Base-by-base conservation (phyloP, 2,113 vertebrate species). In the Penelope pileata region DNA sequence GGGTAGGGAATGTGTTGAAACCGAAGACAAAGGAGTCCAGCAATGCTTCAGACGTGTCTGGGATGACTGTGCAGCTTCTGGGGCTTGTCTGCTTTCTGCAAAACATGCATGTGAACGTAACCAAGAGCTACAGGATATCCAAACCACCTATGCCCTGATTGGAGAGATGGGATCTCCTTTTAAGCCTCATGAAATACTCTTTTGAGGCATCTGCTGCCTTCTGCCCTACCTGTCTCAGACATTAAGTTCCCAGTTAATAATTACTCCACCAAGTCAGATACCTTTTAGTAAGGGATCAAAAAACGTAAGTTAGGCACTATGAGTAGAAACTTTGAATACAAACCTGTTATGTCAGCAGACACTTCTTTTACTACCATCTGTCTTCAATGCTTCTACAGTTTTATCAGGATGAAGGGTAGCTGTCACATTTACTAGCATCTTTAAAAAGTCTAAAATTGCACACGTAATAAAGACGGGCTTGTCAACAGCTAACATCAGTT, bases 101-200 rank as follows among this genome's bases (percentile, higher is more conserved):
- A 81, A 77, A 38, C 34, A 15, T 1, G 1, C 2, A 1, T 34
- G 12, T 9, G 38, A 66, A 17, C 12, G 36, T 73, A 43, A 29
- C 3, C 29, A 54, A 76, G 34, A 84, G 29, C 75, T 22, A 60
- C 13, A 17, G 42, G 10, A 11, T 16, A 36, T 40, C 62, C n/a
- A 75, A 64, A 68, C 16, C 5, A 34, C 3, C 0, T 12, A 12
- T 32, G 38, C 16, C 12, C 1, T 11, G 54, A n/a, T 9, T 2
- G 2, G 47, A 59, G 51, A 67, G 11, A 26, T 5, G 10, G 48
- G 8, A 24, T 72, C 10, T 83, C 32, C 7, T 38, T 74, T 63
- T 42, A 90, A 54, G 24, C 11, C 5, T 50, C 62, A 6, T 13
- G 3, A 62, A 27, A 43, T 63, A 67, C 17, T 63, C 30, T 70